Evolutionary conservation across 64 coral and sea anemone species (phyloP).

Genomic region (Dendronephthya gigantea): DNA sequence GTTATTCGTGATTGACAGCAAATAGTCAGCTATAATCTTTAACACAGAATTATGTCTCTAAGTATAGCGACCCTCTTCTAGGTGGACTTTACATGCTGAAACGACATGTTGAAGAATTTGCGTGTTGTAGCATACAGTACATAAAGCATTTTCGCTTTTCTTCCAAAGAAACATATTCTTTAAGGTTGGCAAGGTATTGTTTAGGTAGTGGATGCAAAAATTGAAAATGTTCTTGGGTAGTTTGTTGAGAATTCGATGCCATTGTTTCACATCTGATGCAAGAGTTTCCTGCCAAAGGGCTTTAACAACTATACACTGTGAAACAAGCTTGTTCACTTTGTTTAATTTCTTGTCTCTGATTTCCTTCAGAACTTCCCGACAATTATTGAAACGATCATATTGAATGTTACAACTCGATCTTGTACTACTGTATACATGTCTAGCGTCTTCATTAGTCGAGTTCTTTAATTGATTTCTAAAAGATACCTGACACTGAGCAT

Average conservation of each 20-base stretch:
- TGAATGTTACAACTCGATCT: background rate
- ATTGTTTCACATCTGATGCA: background rate
- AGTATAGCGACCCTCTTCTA: background rate
- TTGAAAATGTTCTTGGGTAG: background rate
- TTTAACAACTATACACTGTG: background rate
- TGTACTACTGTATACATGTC: background rate
- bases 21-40: background rate
- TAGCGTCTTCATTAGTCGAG: background rate
- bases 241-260: background rate
- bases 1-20: background rate
- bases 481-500: background rate
- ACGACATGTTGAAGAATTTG: background rate
- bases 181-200: background rate
- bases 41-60: slow-evolving; percentile 1
- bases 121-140: background rate
- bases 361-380: background rate
- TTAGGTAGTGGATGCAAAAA: background rate
- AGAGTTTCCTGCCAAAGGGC: background rate
- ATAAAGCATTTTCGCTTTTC: background rate
- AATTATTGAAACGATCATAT: background rate
- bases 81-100: background rate
- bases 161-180: background rate
- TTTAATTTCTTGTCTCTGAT: background rate
- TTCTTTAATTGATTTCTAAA: background rate
- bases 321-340: background rate